Percentiles rank a stretch among this genome's conserved stretches.
These are phyloP conservation scores for Mesorhabditis belari DNA, from an alignment of 2,888 invertebrate genomes.

Conservation along the genomic window DNA sequence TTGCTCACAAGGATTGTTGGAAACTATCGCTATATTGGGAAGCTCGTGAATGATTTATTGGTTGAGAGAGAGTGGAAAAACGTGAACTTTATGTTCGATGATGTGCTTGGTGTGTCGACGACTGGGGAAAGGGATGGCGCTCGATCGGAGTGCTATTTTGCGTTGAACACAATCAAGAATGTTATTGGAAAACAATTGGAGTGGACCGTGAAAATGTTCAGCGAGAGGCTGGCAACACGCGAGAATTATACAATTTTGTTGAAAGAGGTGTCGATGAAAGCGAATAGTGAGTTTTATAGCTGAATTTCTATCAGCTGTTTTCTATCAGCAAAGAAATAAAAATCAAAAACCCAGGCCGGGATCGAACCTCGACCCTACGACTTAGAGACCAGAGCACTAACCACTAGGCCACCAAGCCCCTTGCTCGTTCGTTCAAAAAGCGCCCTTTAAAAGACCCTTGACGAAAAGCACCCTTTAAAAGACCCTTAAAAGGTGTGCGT, in stretches of 20 bases:
- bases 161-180: constrained; percentile 48
- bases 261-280: constrained; percentile 59
- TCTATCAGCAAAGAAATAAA: too few species aligned
- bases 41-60: constrained; percentile 29
- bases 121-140: constrained; percentile 30
- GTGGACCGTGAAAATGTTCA: constrained; percentile 54
- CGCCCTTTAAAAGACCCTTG: too few species aligned
- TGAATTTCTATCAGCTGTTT: not conserved
- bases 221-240: constrained; percentile 65
- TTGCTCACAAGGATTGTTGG: constrained; percentile 79
- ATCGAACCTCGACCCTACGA: too few species aligned
- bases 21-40: constrained; percentile 60
- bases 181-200: constrained; percentile 38
- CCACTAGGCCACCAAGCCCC: too few species aligned
- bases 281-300: constrained; percentile 45
- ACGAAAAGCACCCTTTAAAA: not conserved
- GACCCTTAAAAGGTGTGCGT: not conserved
- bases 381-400: too few species aligned
- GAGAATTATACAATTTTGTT: constrained; percentile 63
- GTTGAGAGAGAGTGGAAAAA: constrained; percentile 59
- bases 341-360: too few species aligned
- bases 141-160: constrained; percentile 46
- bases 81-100: constrained; percentile 60
- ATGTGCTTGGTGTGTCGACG: constrained; percentile 51
- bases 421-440: too few species aligned